Evolutionary conservation across 2,888 invertebrate species (phyloP).

Genomic region (Andrena bucephala): DNA sequence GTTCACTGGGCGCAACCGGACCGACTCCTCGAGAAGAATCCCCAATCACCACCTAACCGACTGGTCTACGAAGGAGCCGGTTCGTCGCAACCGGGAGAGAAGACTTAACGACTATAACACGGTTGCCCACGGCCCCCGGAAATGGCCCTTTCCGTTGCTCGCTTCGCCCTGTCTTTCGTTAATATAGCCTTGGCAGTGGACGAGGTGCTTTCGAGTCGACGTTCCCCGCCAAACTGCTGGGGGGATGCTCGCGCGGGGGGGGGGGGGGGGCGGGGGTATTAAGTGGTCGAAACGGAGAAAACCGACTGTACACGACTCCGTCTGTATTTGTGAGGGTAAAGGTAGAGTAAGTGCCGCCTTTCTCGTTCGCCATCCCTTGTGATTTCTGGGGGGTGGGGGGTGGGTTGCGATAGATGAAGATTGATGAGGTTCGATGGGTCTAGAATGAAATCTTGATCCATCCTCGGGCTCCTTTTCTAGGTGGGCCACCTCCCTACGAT

Average conservation of each 20-base stretch:
- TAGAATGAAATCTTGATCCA: conserved; percentile 25
- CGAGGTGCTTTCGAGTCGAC: background rate
- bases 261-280: background rate
- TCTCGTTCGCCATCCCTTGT: conserved; percentile 34
- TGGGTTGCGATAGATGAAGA: background rate
- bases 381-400: background rate
- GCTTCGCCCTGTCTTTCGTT: background rate
- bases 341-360: conserved; percentile 16
- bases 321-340: background rate
- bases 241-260: background rate
- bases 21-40: background rate
- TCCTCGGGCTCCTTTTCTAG: background rate
- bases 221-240: background rate
- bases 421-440: background rate
- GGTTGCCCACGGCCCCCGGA: conserved; percentile 27
- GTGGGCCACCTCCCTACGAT: too few species aligned
- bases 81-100: conserved; percentile 48
- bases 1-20: background rate
- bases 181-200: background rate
- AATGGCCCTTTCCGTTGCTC: background rate
- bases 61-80: background rate
- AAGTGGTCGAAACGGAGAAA: conserved; percentile 23
- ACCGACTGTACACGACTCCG: background rate
- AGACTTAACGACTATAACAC: conserved; percentile 40
- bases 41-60: background rate